These are phyloP conservation scores for Porites evermanni DNA, from an alignment of 92 coral and sea anemone species.

Conservation along the genomic window DNA sequence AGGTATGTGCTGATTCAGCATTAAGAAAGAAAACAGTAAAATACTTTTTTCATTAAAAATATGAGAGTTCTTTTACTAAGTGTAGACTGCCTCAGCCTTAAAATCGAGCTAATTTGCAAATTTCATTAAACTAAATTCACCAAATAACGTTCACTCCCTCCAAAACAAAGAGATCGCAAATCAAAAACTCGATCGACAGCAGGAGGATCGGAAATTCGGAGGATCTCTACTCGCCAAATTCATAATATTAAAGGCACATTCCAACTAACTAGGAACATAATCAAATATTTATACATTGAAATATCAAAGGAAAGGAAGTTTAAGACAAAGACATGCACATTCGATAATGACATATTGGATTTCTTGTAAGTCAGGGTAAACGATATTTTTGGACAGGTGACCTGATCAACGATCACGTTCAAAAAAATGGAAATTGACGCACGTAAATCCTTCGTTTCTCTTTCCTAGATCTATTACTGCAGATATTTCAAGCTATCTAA, in stretches of 20 bases:
- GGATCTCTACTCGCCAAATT: neutral
- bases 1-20: neutral
- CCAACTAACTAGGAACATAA: neutral
- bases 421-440: neutral
- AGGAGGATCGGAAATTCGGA: neutral
- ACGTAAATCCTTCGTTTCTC: neutral
- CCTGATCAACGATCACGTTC: neutral
- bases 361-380: neutral
- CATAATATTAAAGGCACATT: neutral
- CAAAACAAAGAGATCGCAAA: constrained; percentile 6
- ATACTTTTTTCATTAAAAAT: neutral
- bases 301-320: neutral
- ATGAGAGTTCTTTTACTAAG: neutral
- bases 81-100: neutral
- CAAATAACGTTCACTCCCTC: constrained; percentile 7
- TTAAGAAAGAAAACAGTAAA: neutral
- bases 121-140: constrained; percentile 4
- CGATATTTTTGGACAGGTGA: constrained; percentile 23
- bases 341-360: constrained; percentile 9
- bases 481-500: constrained; percentile 21
- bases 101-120: neutral
- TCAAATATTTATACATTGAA: neutral
- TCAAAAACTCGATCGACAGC: constrained; percentile 1
- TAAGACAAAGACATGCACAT: neutral
- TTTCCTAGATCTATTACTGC: neutral